phyloP scores from a whole-genome alignment of 1,140 invertebrate species.

The Schlechtendalia chinensis region DNA sequence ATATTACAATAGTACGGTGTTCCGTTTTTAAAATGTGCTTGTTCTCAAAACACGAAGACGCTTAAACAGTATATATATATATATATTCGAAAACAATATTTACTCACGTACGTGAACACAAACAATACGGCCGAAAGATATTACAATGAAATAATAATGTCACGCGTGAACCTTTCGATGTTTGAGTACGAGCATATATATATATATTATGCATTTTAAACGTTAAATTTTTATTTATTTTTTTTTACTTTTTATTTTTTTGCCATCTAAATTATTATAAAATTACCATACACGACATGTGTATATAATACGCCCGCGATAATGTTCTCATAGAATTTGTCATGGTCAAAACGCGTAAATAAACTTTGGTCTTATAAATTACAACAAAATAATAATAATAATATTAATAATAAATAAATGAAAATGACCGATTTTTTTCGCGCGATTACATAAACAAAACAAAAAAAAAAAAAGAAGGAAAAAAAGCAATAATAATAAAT shows the following conservation, averaged over 20 bases:
- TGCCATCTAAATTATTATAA: constrained; percentile 21
- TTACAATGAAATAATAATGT: too few relatives aligned
- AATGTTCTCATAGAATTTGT: constrained; percentile 41
- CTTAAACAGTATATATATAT: constrained; percentile 10
- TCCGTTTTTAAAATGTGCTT: not conserved
- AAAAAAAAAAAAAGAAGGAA: constrained; percentile 16
- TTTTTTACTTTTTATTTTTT: not conserved
- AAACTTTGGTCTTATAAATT: constrained; percentile 49
- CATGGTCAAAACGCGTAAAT: constrained; percentile 48
- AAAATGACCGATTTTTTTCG: not conserved
- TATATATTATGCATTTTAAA: not conserved
- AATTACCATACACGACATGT: constrained; percentile 14
- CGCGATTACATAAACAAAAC: too few relatives aligned
- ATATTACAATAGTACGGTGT: constrained; percentile 11
- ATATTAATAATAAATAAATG: constrained; percentile 4
- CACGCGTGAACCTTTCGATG: constrained; percentile 1
- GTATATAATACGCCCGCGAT: not conserved
- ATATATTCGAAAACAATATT: constrained; percentile 27
- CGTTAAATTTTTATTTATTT: not conserved
- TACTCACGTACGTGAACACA: not conserved
- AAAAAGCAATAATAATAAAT: constrained; percentile 12
- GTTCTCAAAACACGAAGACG: constrained; percentile 25
- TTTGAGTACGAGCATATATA: not conserved
- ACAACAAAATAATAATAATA: constrained; percentile 38
- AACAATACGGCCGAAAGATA: too few relatives aligned